phyloP scores from a whole-genome alignment of 2,113 vertebrate species.

The Paracanthobrama guichenoti region DNA sequence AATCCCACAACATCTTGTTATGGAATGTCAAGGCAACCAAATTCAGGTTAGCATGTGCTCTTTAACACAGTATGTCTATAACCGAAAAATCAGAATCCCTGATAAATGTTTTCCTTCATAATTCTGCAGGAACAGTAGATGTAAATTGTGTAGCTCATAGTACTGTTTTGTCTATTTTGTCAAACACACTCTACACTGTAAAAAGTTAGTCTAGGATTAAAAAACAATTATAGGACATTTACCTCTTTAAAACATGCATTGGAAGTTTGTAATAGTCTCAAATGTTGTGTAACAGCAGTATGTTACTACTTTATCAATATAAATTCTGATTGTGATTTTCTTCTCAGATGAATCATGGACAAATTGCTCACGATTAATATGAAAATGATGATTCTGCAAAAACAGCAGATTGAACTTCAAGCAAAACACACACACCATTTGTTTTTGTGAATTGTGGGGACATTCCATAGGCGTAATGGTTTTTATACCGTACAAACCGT shows the following conservation, averaged over 20 bases:
- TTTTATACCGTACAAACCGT: too few relatives aligned
- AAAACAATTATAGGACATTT: neutral
- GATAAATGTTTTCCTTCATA: neutral
- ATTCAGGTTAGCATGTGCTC: constrained; percentile 83
- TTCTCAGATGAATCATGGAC: constrained; percentile 87
- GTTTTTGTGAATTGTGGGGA: too few relatives aligned
- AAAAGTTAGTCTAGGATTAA: neutral
- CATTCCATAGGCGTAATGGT: too few relatives aligned
- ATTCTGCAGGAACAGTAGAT: neutral
- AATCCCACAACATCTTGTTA: constrained; percentile 91
- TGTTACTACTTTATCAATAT: neutral
- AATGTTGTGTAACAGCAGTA: neutral
- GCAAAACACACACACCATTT: too few relatives aligned
- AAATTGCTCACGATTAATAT: constrained; percentile 91
- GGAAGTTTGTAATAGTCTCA: neutral
- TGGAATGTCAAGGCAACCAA: constrained; percentile 89
- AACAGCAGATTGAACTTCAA: constrained; percentile 80
- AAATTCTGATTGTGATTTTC: neutral
- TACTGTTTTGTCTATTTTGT: neutral
- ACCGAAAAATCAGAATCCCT: neutral
- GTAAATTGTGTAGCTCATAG: neutral
- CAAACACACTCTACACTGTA: neutral
- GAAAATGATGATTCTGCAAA: constrained; percentile 83
- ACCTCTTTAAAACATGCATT: neutral
- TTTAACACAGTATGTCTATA: neutral